Evolutionary conservation across 2,888 invertebrate genomes (phyloP).

Genomic region (Pyrgus malvae): DNA sequence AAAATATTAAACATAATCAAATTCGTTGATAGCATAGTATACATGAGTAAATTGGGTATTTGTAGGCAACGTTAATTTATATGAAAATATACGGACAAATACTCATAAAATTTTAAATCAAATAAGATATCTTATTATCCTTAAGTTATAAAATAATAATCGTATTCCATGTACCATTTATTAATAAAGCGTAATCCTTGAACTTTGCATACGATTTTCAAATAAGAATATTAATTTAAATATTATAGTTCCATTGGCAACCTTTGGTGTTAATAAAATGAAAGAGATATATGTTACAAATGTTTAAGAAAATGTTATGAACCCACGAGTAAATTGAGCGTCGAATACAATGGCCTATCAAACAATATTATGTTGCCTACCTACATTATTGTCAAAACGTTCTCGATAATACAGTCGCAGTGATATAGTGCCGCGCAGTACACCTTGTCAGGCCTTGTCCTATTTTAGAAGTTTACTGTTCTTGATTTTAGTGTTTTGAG

Average conservation of each 20-base stretch:
- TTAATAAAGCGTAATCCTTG: background rate
- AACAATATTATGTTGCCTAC: constrained; percentile 27
- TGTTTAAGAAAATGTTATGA: constrained; percentile 35
- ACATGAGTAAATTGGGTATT: no score
- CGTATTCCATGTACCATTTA: no score
- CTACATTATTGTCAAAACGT: constrained; percentile 33
- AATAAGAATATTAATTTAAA: background rate
- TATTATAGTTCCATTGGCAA: constrained; percentile 3
- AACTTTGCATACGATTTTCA: constrained; percentile 20
- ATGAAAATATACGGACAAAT: no score
- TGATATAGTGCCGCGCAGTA: constrained; percentile 2
- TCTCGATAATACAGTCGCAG: constrained; percentile 22
- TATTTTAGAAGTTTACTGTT: constrained; percentile 4
- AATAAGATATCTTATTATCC: no score
- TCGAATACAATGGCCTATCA: constrained; percentile 46
- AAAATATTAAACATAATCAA: no score
- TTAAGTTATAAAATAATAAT: no score
- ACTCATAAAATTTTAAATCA: no score
- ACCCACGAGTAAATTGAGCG: constrained; percentile 37
- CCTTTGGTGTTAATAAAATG: constrained; percentile 13
- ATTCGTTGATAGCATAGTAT: no score
- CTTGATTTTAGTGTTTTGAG: background rate
- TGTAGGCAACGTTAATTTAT: no score
- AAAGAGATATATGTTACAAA: constrained; percentile 8
- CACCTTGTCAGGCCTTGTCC: constrained; percentile 35